A percentile compares a stretch with the other conserved stretches of the same genome.
Conservation (phyloP, 2,113 vertebrate genomes). For the Platichthys stellatus region DNA sequence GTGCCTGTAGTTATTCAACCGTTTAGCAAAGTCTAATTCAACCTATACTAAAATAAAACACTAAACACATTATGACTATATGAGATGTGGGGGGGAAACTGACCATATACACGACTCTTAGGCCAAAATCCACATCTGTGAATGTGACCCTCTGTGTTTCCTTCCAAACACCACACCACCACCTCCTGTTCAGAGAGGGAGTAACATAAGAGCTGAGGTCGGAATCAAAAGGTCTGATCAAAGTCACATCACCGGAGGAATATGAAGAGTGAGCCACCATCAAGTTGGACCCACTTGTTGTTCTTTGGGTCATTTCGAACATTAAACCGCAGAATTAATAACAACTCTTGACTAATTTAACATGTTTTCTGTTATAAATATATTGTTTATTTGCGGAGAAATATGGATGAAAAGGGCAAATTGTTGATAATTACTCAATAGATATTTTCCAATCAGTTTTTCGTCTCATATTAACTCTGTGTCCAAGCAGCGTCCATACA, state of each 20-base stretch:
- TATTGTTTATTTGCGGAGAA: neutral
- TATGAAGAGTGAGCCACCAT: neutral
- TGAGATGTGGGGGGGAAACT: neutral
- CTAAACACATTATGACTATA: neutral
- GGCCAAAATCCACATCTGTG: no score
- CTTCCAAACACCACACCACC: slow-evolving; percentile 56
- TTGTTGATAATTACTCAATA: neutral
- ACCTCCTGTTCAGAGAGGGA: slow-evolving; percentile 66
- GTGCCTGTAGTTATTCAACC: neutral
- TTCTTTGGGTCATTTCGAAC: neutral
- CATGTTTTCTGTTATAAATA: neutral
- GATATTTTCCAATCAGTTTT: no score
- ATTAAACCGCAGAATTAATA: neutral
- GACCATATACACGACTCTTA: neutral
- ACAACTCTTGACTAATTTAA: neutral
- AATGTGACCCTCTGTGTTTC: neutral
- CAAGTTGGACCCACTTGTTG: neutral
- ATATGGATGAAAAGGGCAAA: neutral
- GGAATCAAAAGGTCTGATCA: neutral
- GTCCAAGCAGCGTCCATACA: neutral
- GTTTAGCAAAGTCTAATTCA: neutral
- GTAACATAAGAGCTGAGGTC: slow-evolving; percentile 16
- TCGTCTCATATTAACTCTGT: neutral
- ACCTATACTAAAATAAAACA: neutral
- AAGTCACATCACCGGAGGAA: neutral